Percentiles rank a stretch among this genome's conserved stretches.
phyloP scores from a whole-genome alignment of 2,113 vertebrate genomes.

The Bos taurus region DNA sequence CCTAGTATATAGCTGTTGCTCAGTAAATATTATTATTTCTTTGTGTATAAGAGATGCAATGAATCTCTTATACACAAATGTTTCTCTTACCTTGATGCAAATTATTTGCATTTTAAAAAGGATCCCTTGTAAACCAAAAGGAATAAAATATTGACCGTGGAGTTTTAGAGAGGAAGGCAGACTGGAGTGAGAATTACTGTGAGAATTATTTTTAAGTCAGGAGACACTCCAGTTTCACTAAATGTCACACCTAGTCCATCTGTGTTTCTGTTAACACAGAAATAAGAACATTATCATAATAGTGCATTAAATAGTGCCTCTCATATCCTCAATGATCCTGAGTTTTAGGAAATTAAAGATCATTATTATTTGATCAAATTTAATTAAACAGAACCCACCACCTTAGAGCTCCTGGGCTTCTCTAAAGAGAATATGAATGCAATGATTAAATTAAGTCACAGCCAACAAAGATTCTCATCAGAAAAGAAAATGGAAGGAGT shows the following conservation, averaged over 20 bases:
- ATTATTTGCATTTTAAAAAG: constrained; percentile 17
- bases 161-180: not conserved
- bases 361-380: constrained; percentile 65
- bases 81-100: not conserved
- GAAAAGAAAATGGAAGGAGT: constrained; percentile 46
- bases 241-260: not conserved
- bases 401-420: constrained; percentile 22
- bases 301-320: constrained; percentile 10
- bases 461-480: constrained; percentile 49
- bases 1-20: not conserved
- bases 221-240: not conserved
- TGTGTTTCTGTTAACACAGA: not conserved
- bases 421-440: constrained; percentile 37
- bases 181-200: not conserved
- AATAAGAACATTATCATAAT: not conserved
- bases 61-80: not conserved
- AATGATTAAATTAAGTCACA: constrained; percentile 55
- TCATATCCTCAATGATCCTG: not conserved
- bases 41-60: not conserved
- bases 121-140: not conserved
- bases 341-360: constrained; percentile 65
- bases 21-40: not conserved
- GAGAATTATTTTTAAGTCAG: constrained; percentile 6
- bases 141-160: not conserved
- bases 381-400: constrained; percentile 49